A percentile compares a stretch with the other conserved stretches of the same genome.
Evolutionary conservation across 2,113 vertebrate genomes (phyloP).

Genomic region (Mugil cephalus): DNA sequence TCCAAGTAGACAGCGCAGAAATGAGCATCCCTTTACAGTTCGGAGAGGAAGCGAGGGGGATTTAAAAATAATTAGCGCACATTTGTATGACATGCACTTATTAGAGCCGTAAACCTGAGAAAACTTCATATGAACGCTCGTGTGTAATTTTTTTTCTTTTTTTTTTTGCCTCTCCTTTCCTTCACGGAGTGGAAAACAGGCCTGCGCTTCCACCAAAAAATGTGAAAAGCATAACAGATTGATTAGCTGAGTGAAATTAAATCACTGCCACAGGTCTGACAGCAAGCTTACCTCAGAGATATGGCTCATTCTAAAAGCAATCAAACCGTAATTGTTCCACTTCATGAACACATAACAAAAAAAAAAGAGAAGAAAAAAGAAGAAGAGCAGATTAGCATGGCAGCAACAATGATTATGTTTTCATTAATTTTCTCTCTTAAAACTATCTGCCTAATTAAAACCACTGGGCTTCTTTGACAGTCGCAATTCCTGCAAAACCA

Average conservation of each 20-base stretch:
- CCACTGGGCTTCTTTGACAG: slow-evolving; percentile 62
- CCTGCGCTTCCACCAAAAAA: slow-evolving; percentile 41
- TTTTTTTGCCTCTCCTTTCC: neutral
- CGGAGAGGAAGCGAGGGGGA: neutral
- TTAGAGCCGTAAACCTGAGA: slow-evolving; percentile 24
- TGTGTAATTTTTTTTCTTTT: slow-evolving; percentile 24
- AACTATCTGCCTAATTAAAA: slow-evolving; percentile 84
- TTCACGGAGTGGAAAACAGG: slow-evolving; percentile 32
- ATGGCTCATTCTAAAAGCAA: slow-evolving; percentile 82
- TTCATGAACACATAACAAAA: slow-evolving; percentile 77
- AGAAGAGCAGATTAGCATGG: slow-evolving; percentile 75
- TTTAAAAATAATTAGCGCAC: slow-evolving; percentile 50
- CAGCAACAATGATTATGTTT: slow-evolving; percentile 80
- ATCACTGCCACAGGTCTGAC: slow-evolving; percentile 81
- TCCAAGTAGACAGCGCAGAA: slow-evolving; percentile 52
- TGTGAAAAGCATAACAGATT: slow-evolving; percentile 73
- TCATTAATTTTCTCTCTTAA: slow-evolving; percentile 82
- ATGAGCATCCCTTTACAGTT: slow-evolving; percentile 52
- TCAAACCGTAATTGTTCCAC: slow-evolving; percentile 85
- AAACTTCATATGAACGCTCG: slow-evolving; percentile 40
- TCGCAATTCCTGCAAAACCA: slow-evolving; percentile 24
- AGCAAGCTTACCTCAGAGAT: slow-evolving; percentile 81
- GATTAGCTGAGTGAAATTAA: slow-evolving; percentile 81
- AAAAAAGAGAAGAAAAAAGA: slow-evolving; percentile 69
- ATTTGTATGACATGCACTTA: slow-evolving; percentile 51